Evolutionary conservation across 2,888 invertebrate genomes (phyloP), one percentile per base, ranked within the genome.

Genomic region (Cantharis lateralis): DNA sequence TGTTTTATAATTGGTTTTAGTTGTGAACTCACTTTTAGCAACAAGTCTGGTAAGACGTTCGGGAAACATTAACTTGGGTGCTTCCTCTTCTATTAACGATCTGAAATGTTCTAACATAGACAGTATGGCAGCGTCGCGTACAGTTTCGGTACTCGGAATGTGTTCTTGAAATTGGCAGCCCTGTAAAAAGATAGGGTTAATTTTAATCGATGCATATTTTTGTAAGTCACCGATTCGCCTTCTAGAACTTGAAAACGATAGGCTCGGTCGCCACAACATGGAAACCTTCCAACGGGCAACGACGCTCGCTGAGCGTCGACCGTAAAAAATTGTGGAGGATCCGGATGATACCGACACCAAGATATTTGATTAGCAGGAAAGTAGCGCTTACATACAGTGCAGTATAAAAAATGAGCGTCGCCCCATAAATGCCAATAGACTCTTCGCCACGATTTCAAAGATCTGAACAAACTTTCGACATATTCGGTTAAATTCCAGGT

Each of bases 371-470:
- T 93, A 1, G 93, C 91, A 0, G 95, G 94, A 85, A 95, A 96
- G 86, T 92, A 92, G 48, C 91, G 91, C 84, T 95, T 94, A 85
- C 97, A 97, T 2, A 92, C 91, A 69, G 92, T 91, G 85, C 98
- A 98, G 77, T 92, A 92, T 20, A 98, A 89, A 88, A 94, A 96
- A 88, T 98, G 98, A 80, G 96, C 94, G 84, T 95, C 94, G 0
- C 96, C 96, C 98, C 98, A 98, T 68, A 98, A 89, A 64, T 95
- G 91, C 98, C 98, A 98, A 88, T 98, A 98, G 2, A 97, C 84
- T 76, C 84, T 87, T 0, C 96, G 91, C 98, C 98, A 98, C 0
- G 94, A 93, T 80, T 95, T 94, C 76, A 96, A 89, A 84, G 95
- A 94, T 15, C 92, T 92, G 84, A 95, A 94, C 78, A 97, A 87